Evolutionary conservation across 2,113 vertebrate species (phyloP).

Genomic region (Motacilla alba): DNA sequence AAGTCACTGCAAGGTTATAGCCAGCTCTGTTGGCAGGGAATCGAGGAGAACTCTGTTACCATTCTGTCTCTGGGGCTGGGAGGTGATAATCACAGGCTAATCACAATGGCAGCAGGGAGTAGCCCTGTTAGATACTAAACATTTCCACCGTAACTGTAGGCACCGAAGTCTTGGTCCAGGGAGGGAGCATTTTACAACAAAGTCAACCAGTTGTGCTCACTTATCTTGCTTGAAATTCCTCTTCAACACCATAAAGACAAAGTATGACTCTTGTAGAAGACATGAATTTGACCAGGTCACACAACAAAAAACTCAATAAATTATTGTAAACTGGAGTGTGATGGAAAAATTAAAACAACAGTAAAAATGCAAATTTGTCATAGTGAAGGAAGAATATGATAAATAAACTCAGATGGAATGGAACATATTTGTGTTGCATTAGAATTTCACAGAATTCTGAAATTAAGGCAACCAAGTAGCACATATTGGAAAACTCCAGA

Average conservation of each 20-base stretch:
- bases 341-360: not conserved
- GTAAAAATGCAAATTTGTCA: not conserved
- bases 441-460: not conserved
- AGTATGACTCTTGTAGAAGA: not conserved
- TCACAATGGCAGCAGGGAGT: not conserved
- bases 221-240: not conserved
- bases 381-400: not conserved
- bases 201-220: not conserved
- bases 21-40: not conserved
- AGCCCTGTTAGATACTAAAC: not conserved
- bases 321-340: not conserved
- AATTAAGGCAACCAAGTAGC: not conserved
- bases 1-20: not conserved
- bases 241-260: not conserved
- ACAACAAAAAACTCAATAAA: not conserved
- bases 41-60: not conserved
- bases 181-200: not conserved
- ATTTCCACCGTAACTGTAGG: not conserved
- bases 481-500: not conserved
- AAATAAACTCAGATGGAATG: not conserved
- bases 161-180: accelerated
- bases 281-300: not conserved
- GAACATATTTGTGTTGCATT: not conserved
- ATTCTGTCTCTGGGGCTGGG: not conserved
- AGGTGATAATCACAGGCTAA: not conserved